Evolutionary conservation across 2,797 vertebrate species (phyloP), one percentile per base, ranked within the genome.

Genomic region (Lophotriccus pileatus): DNA sequence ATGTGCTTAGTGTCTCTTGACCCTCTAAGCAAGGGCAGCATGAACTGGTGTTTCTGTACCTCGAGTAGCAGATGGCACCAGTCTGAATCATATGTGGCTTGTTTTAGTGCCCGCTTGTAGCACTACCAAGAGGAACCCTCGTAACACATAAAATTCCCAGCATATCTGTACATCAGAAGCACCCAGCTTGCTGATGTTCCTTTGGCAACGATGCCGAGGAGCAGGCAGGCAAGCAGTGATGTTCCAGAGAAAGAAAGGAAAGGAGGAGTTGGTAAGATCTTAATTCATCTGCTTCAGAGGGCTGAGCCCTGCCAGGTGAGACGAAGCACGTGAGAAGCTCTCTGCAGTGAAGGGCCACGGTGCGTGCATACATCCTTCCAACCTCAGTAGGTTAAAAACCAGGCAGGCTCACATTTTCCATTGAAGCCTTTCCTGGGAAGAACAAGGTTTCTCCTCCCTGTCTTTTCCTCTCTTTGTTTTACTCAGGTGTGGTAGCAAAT

Each of bases 341-440:
- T 39, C 36, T 70, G 34, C 41, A 36, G 21, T 1, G 1, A 52
- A 32, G n/a, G 64, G 55, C 37, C 41, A 21, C 0, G 0, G 14
- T 74, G 15, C 0, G 0, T 50, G 22, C 3, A 0, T 52, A 14
- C 4, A 2, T 73, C 60, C 37, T 46, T 60, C 75, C 58, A 74
- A 0, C 34, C 39, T 68, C 53, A 68, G 30, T 30, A 21, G 56
- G 23, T 14, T n/a, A 52, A 87, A 80, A 91, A 52, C 12, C 79
- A 60, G 66, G 41, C 52, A 60, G 58, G 60, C n/a, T 19, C 67
- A n/a, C 30, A 19, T 30, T 7, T 30, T 56, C 52, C 67, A 36
- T 7, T 76, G 43, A 87, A 81, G 34, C 32, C 25, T 90, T 95
- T 84, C 60, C 44, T 32, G 0, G 3, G 5, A 9, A 74, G 74